Evolutionary conservation across 1,140 invertebrate genomes (phyloP).

Genomic region (Mercenaria mercenaria): DNA sequence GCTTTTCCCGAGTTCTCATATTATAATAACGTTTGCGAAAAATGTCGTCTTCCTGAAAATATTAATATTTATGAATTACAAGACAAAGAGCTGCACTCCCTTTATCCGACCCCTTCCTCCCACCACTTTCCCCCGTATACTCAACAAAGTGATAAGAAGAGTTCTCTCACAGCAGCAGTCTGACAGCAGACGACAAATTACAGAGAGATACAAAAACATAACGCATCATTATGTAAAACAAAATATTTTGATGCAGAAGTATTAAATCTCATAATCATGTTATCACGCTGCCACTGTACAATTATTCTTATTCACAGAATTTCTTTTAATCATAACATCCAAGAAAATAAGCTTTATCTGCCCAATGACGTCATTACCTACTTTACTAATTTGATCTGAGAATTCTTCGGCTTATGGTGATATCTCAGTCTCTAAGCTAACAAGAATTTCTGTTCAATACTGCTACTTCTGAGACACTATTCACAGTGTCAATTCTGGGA

Average conservation of each 20-base stretch:
- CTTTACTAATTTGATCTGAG: not conserved
- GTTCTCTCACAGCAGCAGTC: too few species aligned
- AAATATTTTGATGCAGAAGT: not conserved
- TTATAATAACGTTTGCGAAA: too few species aligned
- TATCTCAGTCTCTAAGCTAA: not conserved
- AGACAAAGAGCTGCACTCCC: too few species aligned
- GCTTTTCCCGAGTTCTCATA: too few species aligned
- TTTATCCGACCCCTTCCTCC: too few species aligned
- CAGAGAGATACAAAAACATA: too few species aligned
- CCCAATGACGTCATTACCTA: not conserved
- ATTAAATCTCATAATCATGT: not conserved
- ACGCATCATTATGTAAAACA: not conserved
- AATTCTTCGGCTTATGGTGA: not conserved
- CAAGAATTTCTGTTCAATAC: not conserved
- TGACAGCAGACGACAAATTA: too few species aligned
- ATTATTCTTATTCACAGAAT: not conserved
- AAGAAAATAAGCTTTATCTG: not conserved
- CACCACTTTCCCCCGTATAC: too few species aligned
- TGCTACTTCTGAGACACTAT: not conserved
- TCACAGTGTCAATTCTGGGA: not conserved
- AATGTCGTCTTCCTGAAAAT: too few species aligned
- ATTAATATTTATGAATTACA: too few species aligned
- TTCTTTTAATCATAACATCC: not conserved
- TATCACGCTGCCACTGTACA: not conserved
- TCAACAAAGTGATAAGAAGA: too few species aligned